Percentiles rank a stretch among this genome's conserved stretches.
These are phyloP conservation scores for Drosophila lacertosa DNA, from an alignment of 1,140 invertebrate species.

Conservation along the genomic window DNA sequence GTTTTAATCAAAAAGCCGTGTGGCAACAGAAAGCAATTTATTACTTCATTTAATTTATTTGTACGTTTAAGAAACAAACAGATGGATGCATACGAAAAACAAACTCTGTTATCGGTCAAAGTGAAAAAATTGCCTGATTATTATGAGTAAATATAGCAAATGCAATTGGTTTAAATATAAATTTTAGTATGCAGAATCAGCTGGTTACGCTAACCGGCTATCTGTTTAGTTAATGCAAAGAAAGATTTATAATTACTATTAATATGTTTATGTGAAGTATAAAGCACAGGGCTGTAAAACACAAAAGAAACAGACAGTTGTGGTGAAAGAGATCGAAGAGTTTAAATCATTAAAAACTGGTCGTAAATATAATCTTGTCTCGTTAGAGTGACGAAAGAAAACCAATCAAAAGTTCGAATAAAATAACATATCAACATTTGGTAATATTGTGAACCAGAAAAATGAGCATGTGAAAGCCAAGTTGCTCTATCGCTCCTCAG, in stretches of 20 bases:
- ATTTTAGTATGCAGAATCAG: constrained; percentile 1
- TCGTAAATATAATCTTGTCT: not conserved
- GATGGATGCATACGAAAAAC: constrained; percentile 39
- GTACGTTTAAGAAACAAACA: constrained; percentile 36
- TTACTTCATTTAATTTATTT: constrained; percentile 17
- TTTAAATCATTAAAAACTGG: not conserved
- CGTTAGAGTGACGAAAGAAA: not conserved
- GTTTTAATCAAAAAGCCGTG: constrained; percentile 22
- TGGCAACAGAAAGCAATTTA: constrained; percentile 40
- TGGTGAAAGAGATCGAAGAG: not conserved
- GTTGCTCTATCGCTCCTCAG: not conserved
- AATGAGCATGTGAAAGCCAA: not conserved
- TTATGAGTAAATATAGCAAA: constrained; percentile 27
- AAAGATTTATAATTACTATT: not conserved
- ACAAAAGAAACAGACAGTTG: not conserved
- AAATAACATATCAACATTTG: constrained; percentile 4
- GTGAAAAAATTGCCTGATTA: constrained; percentile 43
- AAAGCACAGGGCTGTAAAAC: not conserved
- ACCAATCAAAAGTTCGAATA: not conserved
- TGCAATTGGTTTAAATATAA: constrained; percentile 44
- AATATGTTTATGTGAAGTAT: not conserved
- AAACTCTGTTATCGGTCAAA: constrained; percentile 57
- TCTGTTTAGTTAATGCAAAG: not conserved
- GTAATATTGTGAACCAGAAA: not conserved
- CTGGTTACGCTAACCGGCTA: not conserved